Evolutionary conservation across 2,113 vertebrate genomes (phyloP).

Genomic region (Physeter macrocephalus): DNA sequence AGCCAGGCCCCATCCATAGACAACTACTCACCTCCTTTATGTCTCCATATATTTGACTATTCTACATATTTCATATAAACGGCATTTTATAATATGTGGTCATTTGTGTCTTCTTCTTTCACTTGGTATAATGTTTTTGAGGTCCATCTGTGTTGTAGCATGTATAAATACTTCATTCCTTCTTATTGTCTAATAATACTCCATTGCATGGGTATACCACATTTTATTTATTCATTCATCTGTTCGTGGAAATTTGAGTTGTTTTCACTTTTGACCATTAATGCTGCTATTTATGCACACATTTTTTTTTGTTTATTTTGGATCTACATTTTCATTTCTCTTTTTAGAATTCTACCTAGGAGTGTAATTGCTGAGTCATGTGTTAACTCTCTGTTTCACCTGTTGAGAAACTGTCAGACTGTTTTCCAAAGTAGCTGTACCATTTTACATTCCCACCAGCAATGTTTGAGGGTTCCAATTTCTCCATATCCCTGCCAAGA

Average conservation of each 20-base stretch:
- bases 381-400: background rate
- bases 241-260: background rate
- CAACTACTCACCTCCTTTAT: background rate
- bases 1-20: background rate
- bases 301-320: background rate
- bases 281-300: background rate
- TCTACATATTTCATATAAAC: background rate
- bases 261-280: background rate
- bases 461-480: background rate
- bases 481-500: background rate
- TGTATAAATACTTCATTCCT: background rate
- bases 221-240: background rate
- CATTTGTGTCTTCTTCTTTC: background rate
- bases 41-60: background rate
- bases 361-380: background rate
- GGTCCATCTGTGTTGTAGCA: background rate
- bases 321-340: background rate
- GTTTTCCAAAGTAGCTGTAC: background rate
- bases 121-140: background rate
- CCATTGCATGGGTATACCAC: background rate
- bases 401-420: background rate
- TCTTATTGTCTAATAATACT: background rate
- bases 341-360: background rate
- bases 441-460: background rate
- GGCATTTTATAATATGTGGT: background rate